phyloP scores from a whole-genome alignment of 2,888 invertebrate species.

The Rhagonycha lutea region DNA sequence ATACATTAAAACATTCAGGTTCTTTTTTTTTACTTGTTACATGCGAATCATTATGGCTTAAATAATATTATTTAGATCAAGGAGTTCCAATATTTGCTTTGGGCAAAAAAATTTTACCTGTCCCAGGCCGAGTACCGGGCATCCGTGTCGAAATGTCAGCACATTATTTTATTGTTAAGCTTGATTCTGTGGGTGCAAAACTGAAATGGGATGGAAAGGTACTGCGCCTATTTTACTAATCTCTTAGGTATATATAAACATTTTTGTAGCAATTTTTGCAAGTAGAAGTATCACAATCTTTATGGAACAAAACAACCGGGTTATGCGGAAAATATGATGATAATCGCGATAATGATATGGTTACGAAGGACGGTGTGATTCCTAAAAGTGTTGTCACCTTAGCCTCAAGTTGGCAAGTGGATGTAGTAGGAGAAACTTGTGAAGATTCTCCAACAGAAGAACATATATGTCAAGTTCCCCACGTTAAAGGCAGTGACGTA shows the following conservation, averaged over 20 bases:
- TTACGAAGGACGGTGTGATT: constrained; percentile 62
- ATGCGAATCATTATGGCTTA: constrained; percentile 28
- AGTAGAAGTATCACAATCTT: constrained; percentile 66
- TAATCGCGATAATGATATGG: constrained; percentile 69
- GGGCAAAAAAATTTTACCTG: constrained; percentile 57
- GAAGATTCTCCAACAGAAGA: constrained; percentile 59
- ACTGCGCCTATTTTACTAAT: constrained; percentile 32
- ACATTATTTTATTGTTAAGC: constrained; percentile 68
- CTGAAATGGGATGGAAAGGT: constrained; percentile 80
- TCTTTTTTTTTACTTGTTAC: constrained; percentile 30
- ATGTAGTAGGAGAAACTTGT: constrained; percentile 55
- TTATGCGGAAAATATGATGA: constrained; percentile 82
- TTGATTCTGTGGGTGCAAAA: constrained; percentile 69
- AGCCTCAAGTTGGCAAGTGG: constrained; percentile 65
- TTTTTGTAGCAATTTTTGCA: constrained; percentile 64
- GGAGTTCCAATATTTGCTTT: constrained; percentile 42
- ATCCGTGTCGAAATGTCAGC: constrained; percentile 74
- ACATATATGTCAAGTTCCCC: constrained; percentile 56
- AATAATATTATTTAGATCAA: constrained; percentile 38
- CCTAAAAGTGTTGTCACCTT: constrained; percentile 57
- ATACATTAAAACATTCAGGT: constrained; percentile 61
- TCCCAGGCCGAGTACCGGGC: constrained; percentile 75
- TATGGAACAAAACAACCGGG: constrained; percentile 82
- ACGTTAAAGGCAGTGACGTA: constrained; percentile 41
- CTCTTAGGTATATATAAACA: not conserved